Percentiles rank a stretch among this genome's conserved stretches.
These are phyloP conservation scores for Umimayanthus kanabou DNA, from an alignment of 92 coral and sea anemone species.

Conservation along the genomic window DNA sequence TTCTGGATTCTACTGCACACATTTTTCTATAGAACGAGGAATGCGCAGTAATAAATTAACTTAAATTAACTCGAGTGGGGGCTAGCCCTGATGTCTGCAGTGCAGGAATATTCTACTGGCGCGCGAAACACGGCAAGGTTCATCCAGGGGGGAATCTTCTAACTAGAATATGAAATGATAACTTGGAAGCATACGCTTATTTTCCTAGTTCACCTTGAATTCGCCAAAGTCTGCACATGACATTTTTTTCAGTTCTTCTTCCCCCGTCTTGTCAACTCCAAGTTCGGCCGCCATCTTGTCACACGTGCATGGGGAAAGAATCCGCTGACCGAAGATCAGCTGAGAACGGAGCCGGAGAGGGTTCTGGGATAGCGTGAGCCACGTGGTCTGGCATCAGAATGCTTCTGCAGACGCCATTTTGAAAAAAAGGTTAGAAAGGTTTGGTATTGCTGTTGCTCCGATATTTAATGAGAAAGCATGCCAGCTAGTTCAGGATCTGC, in stretches of 20 bases:
- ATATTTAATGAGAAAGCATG: background rate
- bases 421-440: background rate
- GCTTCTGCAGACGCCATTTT: constrained; percentile 22
- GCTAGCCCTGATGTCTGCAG: too few species aligned
- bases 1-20: too few species aligned
- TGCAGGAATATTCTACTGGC: too few species aligned
- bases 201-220: constrained; percentile 76
- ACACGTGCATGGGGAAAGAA: constrained; percentile 59
- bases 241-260: constrained; percentile 82
- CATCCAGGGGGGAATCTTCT: background rate
- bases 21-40: too few species aligned
- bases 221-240: constrained; percentile 95
- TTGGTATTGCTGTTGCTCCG: background rate
- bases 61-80: too few species aligned
- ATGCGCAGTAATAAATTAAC: too few species aligned
- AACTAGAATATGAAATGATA: too few species aligned
- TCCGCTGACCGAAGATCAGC: constrained; percentile 20
- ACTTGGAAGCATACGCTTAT: background rate
- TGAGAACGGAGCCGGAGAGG: background rate
- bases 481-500: constrained; percentile 21
- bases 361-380: constrained; percentile 23
- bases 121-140: too few species aligned
- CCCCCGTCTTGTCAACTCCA: constrained; percentile 45
- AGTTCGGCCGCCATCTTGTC: constrained; percentile 86
- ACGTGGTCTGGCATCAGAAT: background rate